Evolutionary conservation across 2,888 invertebrate species (phyloP).

Genomic region (Hyposoter dolosus): DNA sequence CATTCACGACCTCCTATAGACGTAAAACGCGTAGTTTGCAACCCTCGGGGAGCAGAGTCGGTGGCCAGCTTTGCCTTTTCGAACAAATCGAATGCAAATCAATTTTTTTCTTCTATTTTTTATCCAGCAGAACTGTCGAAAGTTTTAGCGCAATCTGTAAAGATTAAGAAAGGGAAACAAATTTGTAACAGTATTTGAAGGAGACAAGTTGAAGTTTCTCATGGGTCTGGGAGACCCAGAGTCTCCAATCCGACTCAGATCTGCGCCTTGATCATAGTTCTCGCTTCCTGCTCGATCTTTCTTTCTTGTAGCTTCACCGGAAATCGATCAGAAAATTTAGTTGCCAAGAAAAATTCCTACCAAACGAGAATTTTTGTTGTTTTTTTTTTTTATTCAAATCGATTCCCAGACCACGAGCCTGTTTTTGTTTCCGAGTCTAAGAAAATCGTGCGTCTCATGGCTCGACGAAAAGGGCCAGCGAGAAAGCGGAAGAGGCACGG

Average conservation of each 20-base stretch:
- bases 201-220: not conserved
- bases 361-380: not conserved
- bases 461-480: conserved; percentile 13
- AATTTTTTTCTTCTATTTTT: not conserved
- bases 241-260: not conserved
- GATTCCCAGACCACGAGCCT: not conserved
- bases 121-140: not conserved
- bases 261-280: not conserved
- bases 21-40: not conserved
- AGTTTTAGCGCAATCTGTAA: not conserved
- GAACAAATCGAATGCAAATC: not conserved
- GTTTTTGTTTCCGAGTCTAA: conserved; percentile 16
- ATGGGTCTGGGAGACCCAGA: not conserved
- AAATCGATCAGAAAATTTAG: not conserved
- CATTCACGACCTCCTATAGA: not conserved
- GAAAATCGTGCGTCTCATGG: conserved; percentile 18
- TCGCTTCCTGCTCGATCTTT: not conserved
- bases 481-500: conserved; percentile 3
- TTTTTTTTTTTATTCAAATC: not conserved
- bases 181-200: not conserved
- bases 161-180: not conserved
- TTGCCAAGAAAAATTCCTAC: not conserved
- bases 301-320: not conserved
- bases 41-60: not conserved
- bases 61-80: not conserved